Evolutionary conservation across 2,888 invertebrate genomes (phyloP).

Genomic region (Catocala sponsa): DNA sequence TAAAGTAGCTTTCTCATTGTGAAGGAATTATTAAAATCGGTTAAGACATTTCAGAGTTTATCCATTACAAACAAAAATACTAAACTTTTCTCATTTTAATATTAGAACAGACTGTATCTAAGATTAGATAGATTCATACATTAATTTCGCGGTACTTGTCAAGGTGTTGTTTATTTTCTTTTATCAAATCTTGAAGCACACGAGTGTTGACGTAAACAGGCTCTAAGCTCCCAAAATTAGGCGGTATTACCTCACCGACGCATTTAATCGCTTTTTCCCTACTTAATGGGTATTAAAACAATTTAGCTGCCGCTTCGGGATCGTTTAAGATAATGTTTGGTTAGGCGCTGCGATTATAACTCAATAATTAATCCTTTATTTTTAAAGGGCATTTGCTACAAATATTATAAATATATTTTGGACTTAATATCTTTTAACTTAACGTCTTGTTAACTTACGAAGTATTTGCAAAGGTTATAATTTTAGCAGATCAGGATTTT

Average conservation of each 20-base stretch:
- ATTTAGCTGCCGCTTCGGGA: conserved; percentile 20
- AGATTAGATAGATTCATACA: no score
- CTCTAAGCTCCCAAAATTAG: conserved; percentile 5
- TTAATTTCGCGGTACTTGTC: no score
- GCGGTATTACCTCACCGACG: background rate
- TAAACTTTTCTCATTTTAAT: no score
- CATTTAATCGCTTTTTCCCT: conserved; percentile 14
- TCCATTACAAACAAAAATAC: no score
- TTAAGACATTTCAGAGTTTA: no score
- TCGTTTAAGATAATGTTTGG: conserved; percentile 26
- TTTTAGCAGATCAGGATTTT: no score
- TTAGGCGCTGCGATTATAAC: conserved; percentile 27
- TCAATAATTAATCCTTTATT: conserved; percentile 17
- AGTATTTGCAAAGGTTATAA: no score
- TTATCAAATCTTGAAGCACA: background rate
- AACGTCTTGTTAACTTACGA: no score
- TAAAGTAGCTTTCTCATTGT: no score
- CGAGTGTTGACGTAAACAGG: conserved; percentile 7
- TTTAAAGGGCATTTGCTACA: background rate
- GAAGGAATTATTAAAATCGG: no score
- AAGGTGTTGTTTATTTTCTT: background rate
- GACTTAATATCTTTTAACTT: no score
- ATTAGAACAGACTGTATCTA: no score
- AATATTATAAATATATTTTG: background rate
- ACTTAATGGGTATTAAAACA: conserved; percentile 34